phyloP scores from a whole-genome alignment of 2,888 invertebrate species.

The Trilocha varians region DNA sequence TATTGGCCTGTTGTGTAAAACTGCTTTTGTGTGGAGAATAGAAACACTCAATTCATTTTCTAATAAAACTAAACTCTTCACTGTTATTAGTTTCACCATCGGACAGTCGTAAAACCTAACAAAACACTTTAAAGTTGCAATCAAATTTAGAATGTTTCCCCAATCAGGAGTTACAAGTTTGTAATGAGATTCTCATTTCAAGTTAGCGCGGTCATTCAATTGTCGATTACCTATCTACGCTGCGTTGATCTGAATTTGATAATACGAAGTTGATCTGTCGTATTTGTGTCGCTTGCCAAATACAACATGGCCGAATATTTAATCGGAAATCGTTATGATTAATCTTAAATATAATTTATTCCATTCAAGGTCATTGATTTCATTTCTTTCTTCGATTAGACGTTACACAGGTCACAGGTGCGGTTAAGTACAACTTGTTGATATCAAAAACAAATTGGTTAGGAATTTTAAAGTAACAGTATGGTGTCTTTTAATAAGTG shows the following conservation, averaged over 20 bases:
- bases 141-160: neutral
- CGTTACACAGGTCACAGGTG: neutral
- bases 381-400: constrained; percentile 11
- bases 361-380: constrained; percentile 19
- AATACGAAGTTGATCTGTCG: constrained; percentile 11
- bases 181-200: constrained; percentile 5
- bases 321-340: constrained; percentile 21
- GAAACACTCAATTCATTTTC: too few species aligned
- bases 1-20: too few species aligned
- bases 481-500: too few species aligned
- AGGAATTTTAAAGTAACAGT: too few species aligned
- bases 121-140: neutral
- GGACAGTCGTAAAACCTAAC: too few species aligned
- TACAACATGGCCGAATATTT: constrained; percentile 13
- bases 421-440: neutral
- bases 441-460: neutral
- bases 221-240: constrained; percentile 14
- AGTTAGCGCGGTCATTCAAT: constrained; percentile 11
- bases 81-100: too few species aligned
- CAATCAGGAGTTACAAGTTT: neutral
- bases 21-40: too few species aligned
- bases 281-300: constrained; percentile 16
- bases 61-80: too few species aligned
- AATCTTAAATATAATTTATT: constrained; percentile 18
- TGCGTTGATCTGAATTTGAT: constrained; percentile 8